phyloP scores from a whole-genome alignment of 1,140 invertebrate genomes.

The Pogonus chalceus region DNA sequence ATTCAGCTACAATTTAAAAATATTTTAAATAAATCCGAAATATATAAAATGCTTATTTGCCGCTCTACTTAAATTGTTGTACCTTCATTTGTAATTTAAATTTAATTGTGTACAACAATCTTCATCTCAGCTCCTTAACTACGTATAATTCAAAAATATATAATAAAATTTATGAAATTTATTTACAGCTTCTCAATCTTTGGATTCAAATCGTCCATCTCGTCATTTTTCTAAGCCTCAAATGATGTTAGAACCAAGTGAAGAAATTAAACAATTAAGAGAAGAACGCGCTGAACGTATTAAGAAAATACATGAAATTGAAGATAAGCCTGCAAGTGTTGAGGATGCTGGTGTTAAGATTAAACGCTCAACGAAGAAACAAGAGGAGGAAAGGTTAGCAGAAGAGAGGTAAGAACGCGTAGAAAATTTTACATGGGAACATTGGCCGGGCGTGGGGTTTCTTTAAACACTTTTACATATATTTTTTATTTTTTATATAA shows the following conservation, averaged over 20 bases:
- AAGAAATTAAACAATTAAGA: slow-evolving; percentile 41
- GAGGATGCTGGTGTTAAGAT: slow-evolving; percentile 42
- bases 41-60: no score
- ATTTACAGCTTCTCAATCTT: slow-evolving; percentile 38
- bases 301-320: slow-evolving; percentile 38
- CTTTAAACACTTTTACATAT: slow-evolving; percentile 15
- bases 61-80: no score
- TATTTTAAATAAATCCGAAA: no score
- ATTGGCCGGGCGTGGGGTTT: no score
- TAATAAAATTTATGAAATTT: background rate
- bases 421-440: slow-evolving; percentile 16
- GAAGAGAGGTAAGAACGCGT: slow-evolving; percentile 45
- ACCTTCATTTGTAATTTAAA: no score
- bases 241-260: slow-evolving; percentile 42
- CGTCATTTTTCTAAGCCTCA: slow-evolving; percentile 47
- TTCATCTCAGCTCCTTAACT: no score
- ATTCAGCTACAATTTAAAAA: no score
- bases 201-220: slow-evolving; percentile 50
- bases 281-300: slow-evolving; percentile 43
- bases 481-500: background rate
- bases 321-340: slow-evolving; percentile 34
- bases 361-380: slow-evolving; percentile 34
- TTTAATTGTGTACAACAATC: no score
- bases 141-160: no score
- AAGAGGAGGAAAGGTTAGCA: slow-evolving; percentile 47